Base-by-base conservation (phyloP, 2,113 vertebrate species). In the Silurus asotus region DNA sequence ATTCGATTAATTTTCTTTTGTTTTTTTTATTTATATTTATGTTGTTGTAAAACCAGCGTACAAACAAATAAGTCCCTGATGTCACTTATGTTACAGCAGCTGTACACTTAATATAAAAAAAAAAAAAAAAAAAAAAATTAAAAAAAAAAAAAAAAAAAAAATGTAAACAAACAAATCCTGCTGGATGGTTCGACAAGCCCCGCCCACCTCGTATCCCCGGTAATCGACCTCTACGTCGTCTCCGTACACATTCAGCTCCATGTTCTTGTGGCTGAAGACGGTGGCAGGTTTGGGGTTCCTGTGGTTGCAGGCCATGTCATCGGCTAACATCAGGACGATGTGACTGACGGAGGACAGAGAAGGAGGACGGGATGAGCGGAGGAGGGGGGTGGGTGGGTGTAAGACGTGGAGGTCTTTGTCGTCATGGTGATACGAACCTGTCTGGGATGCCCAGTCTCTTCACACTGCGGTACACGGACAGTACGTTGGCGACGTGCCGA, bases 181-280 rank as follows among this genome's bases (percentile, higher is more conserved):
- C 37, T 37, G 37, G 37, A 37, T 37, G 37, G 37, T 37, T 37
- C 37, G 37, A 37, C 37, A 64, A 25, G 20, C 15, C 48, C 65
- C 53, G 72, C 92, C 14, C 79, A 99, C 98, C 97, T 99, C 98
- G 74, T 99, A 99, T 88, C 97, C 97, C 85, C 98, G 93, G 91
- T 99, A 99, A 94, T 99, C 98, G 87, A 99, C 98, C 93, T 99
- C 98, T 61, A 99, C 98, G 11, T 99, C 97, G 77, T 99, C 98
- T 13, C 98, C 98, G 48, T 99, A 99, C 56, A 99, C 98, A 51
- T 99, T 99, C 0, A 99, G 94, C 84, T 99, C 98, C 97, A 99
- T 99, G 93, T 99, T 99, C 93, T 98, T 99, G 92, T 99, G 98
- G 86, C 98, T 99, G 78, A 98, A 99, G 62, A 99, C 98, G 10